Conservation (phyloP, 2,888 invertebrate genomes). For the Callimorpha dominula region DNA sequence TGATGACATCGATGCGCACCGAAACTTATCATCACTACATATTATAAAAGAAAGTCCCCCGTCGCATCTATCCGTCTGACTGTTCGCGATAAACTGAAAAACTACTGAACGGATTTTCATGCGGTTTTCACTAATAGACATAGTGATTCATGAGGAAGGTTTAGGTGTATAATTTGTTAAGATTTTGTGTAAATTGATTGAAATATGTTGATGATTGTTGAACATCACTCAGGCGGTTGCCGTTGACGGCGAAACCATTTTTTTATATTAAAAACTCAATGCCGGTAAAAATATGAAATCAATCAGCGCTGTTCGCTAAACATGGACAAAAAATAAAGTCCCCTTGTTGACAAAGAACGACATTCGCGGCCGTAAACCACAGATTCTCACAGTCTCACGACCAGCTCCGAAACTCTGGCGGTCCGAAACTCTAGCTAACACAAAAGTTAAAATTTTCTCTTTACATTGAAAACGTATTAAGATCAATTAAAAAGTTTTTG, state of each 20-base stretch:
- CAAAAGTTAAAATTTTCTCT: constrained; percentile 30
- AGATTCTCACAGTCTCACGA: neutral
- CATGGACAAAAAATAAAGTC: constrained; percentile 22
- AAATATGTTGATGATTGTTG: too few species aligned
- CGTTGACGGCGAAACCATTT: constrained; percentile 33
- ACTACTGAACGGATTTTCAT: too few species aligned
- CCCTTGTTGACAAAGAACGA: constrained; percentile 15
- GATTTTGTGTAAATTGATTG: too few species aligned
- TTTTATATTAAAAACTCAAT: constrained; percentile 42
- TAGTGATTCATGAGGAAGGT: too few species aligned
- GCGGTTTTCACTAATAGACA: too few species aligned
- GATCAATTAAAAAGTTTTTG: constrained; percentile 41
- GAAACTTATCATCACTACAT: too few species aligned
- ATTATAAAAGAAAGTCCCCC: too few species aligned
- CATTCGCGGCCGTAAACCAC: neutral
- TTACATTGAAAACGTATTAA: constrained; percentile 47
- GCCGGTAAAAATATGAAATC: constrained; percentile 41
- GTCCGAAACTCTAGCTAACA: constrained; percentile 20
- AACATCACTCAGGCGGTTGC: constrained; percentile 45
- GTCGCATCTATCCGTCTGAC: too few species aligned
- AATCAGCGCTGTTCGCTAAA: constrained; percentile 20
- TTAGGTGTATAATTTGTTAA: too few species aligned
- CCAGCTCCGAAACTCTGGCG: neutral
- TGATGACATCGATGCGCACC: too few species aligned
- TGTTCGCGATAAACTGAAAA: too few species aligned